Evolutionary conservation across 2,888 invertebrate genomes (phyloP).

Genomic region (Hylaea fasciaria): DNA sequence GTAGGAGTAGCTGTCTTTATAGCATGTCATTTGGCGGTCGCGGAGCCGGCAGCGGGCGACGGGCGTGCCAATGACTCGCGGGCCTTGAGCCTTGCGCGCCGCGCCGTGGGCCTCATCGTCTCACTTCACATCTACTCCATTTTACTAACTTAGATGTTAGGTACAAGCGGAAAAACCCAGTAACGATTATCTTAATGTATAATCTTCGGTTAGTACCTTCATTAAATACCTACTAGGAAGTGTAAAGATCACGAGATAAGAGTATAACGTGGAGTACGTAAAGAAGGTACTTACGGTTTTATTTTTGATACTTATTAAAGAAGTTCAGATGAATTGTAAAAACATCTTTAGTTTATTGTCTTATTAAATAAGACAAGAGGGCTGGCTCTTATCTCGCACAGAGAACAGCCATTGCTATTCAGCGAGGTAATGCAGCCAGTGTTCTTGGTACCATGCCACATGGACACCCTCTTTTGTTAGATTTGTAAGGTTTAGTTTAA

Average conservation of each 20-base stretch:
- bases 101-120: conserved; percentile 56
- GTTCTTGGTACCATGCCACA: too few relatives aligned
- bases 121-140: conserved; percentile 41
- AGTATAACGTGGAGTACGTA: too few relatives aligned
- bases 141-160: conserved; percentile 31
- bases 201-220: conserved; percentile 12
- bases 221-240: neutral
- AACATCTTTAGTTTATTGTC: too few relatives aligned
- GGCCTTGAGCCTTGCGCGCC: conserved; percentile 69
- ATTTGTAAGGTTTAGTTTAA: too few relatives aligned
- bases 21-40: conserved; percentile 56
- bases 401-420: too few relatives aligned
- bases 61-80: conserved; percentile 73
- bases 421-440: too few relatives aligned
- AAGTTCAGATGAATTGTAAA: too few relatives aligned
- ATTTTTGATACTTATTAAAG: too few relatives aligned
- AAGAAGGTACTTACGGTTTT: too few relatives aligned
- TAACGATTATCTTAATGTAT: conserved; percentile 12
- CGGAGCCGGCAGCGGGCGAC: conserved; percentile 42
- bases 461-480: too few relatives aligned
- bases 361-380: too few relatives aligned
- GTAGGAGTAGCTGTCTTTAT: conserved; percentile 21
- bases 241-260: conserved; percentile 11
- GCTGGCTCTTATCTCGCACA: too few relatives aligned
- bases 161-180: conserved; percentile 20